Evolutionary conservation across 2,113 vertebrate species (phyloP).

Genomic region (Heloderma charlesbogerti): DNA sequence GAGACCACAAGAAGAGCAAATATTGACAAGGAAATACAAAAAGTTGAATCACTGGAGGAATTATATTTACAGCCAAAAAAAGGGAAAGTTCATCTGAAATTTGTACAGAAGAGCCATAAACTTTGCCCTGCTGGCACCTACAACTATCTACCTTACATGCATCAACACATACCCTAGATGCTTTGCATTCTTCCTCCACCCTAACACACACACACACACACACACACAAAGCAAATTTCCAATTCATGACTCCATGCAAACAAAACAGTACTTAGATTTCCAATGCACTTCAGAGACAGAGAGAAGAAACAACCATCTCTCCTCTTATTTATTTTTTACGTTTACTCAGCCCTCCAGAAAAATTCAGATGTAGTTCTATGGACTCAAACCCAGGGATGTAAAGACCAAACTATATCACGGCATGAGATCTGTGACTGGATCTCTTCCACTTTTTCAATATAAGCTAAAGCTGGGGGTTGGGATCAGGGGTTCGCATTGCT

Average conservation of each 20-base stretch:
- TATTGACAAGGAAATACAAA: not conserved
- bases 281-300: not conserved
- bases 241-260: constrained; percentile 26
- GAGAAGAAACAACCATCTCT: not conserved
- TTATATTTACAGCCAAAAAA: not conserved
- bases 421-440: no score
- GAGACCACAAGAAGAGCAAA: not conserved
- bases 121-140: constrained; percentile 26
- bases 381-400: not conserved
- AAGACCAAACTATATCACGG: no score
- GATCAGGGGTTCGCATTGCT: not conserved
- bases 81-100: constrained; percentile 4
- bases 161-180: constrained; percentile 51
- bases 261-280: constrained; percentile 1
- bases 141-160: constrained; percentile 26
- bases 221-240: constrained; percentile 46
- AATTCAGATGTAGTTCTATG: not conserved
- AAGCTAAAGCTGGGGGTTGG: no score
- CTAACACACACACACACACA: not conserved
- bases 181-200: constrained; percentile 51
- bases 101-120: constrained; percentile 32
- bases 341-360: not conserved
- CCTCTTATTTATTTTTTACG: not conserved
- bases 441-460: no score
- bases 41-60: constrained; percentile 3